Evolutionary conservation across 2,797 vertebrate species (phyloP).

Genomic region (Melanotaenia boesemani): DNA sequence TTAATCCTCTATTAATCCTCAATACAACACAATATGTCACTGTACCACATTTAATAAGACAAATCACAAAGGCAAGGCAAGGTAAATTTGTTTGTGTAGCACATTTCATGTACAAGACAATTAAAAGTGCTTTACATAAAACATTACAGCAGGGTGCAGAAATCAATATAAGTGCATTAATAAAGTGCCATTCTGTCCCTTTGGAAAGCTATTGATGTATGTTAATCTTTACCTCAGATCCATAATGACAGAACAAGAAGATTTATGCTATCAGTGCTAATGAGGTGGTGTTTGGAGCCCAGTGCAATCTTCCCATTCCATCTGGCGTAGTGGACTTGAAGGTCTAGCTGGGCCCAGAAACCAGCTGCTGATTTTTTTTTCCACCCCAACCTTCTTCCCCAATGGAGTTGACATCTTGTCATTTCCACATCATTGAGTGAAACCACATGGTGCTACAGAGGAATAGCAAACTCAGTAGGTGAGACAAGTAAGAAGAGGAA

Average conservation of each 20-base stretch:
- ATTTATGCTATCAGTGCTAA: conserved; percentile 55
- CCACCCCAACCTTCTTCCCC: neutral
- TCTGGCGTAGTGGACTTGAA: conserved; percentile 45
- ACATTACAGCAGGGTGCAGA: too few relatives aligned
- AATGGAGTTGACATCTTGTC: conserved; percentile 50
- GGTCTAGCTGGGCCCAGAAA: conserved; percentile 52
- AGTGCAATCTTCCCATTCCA: conserved; percentile 53
- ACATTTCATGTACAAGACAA: too few relatives aligned
- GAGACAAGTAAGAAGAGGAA: conserved; percentile 11
- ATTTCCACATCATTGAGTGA: conserved; percentile 45
- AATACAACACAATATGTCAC: too few relatives aligned
- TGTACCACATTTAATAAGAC: too few relatives aligned
- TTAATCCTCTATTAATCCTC: too few relatives aligned
- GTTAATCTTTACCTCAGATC: conserved; percentile 13
- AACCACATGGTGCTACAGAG: conserved; percentile 29
- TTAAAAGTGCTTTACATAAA: too few relatives aligned
- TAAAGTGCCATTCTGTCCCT: neutral
- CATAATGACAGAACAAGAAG: conserved; percentile 38
- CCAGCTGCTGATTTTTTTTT: conserved; percentile 1
- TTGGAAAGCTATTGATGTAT: conserved; percentile 4
- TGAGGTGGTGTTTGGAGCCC: conserved; percentile 30
- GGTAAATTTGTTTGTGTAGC: too few relatives aligned
- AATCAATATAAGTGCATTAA: too few relatives aligned
- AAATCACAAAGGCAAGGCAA: neutral
- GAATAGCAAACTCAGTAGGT: conserved; percentile 1